These are phyloP conservation scores for Atta texana DNA, from an alignment of 1,140 invertebrate genomes.

Conservation along the genomic window DNA sequence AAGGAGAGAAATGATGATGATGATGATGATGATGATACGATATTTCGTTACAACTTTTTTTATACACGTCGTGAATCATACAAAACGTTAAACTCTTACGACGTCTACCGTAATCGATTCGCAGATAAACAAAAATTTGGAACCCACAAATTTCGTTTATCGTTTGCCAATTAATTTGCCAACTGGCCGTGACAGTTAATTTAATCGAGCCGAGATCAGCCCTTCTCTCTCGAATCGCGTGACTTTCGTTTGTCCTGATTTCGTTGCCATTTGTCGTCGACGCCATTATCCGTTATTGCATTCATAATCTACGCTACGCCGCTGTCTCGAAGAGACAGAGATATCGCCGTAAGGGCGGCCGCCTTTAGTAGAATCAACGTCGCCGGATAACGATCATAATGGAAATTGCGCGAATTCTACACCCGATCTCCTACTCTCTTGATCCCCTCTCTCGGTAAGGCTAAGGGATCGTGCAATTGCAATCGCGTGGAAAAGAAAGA, in stretches of 20 bases:
- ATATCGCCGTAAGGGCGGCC: conserved; percentile 68
- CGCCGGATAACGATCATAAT: conserved; percentile 71
- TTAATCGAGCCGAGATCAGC: conserved; percentile 38
- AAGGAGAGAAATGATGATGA: background rate
- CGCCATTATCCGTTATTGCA: conserved; percentile 71
- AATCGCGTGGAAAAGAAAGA: conserved; percentile 61
- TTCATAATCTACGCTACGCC: conserved; percentile 59
- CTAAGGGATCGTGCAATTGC: conserved; percentile 31
- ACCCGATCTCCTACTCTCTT: background rate
- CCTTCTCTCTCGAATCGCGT: conserved; percentile 59
- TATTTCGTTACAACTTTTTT: background rate
- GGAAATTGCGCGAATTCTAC: conserved; percentile 71
- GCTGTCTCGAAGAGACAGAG: conserved; percentile 47
- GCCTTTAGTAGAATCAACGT: conserved; percentile 49
- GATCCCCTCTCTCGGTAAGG: background rate
- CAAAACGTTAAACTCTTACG: background rate
- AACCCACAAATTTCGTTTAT: background rate
- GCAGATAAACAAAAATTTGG: background rate
- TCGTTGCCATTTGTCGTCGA: conserved; percentile 70
- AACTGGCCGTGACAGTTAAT: conserved; percentile 43
- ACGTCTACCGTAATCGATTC: background rate
- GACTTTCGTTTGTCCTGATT: conserved; percentile 63
- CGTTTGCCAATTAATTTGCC: conserved; percentile 5
- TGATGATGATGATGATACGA: background rate
- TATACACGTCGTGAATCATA: background rate